Evolutionary conservation across 2,797 vertebrate genomes (phyloP), one percentile per base, ranked within the genome.

Genomic region (Lacerta bilineata): DNA sequence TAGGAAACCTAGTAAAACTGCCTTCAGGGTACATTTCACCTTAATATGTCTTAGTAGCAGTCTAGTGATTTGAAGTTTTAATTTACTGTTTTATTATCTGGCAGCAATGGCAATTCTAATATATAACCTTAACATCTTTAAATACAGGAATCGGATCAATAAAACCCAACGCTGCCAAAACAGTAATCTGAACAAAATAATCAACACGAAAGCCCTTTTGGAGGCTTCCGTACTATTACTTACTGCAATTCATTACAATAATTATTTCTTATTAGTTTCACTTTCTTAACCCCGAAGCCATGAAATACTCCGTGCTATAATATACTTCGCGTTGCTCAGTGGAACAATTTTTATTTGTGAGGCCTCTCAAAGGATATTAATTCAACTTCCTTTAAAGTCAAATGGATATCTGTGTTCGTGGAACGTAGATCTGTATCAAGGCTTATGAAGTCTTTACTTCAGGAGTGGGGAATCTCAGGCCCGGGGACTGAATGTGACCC

Each of bases 171-270:
- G 39, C 83, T 89, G 88, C 88, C 83, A 89, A 89, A 80, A 81
- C 8, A 68, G 78, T 69, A 76, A 86, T 89, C 71, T 81, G 75
- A 86, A 81, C 88, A 85, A 89, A 89, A 81, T 84, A 89, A 89
- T 89, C 83, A 76, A 89, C 88, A 89, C 78, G 17, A 81, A 89
- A 89, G 88, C 68, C n/a, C 88, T 85, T 86, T 85, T 89, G 84
- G 84, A 85, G 78, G 43, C 78, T 41, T 76, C n/a, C 55, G 27
- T 85, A 85, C 59, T 85, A 59, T 86, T 89, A 85, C 59, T 89
- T 89, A 82, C 69, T 64, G 79, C 85, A 89, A 85, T 85, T 74
- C 71, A 85, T 85, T 89, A 76, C 43, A 85, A 82, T 85, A 85
- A 81, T 89, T 89, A 89, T 89, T 85, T 76, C 71, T 81, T 80